Percentiles rank a stretch among this genome's conserved stretches.
Conservation (phyloP, 2,113 vertebrate species). For the Thamnaconus septentrionalis region DNA sequence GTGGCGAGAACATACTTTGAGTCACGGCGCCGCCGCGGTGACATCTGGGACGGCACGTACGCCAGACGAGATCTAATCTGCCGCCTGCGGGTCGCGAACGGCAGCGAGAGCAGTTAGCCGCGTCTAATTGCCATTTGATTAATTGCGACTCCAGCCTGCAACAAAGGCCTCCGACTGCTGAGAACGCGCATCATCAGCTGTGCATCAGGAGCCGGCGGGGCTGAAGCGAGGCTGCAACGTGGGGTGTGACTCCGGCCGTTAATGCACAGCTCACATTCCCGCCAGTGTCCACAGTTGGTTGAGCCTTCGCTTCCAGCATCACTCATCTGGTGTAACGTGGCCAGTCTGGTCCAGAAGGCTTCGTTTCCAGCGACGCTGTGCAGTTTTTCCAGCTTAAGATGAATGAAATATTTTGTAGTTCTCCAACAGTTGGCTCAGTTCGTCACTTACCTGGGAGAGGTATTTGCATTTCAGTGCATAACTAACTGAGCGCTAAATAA, state of each 20-base stretch:
- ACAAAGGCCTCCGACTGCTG: conserved; percentile 28
- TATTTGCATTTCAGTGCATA: no score
- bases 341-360: no score
- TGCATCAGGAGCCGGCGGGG: conserved; percentile 4
- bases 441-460: no score
- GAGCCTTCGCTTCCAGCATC: no score
- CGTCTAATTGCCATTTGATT: conserved; percentile 49
- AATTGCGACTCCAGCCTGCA: conserved; percentile 51
- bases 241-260: conserved; percentile 22
- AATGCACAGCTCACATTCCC: conserved; percentile 1
- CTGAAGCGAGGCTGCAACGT: conserved; percentile 7
- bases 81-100: conserved; percentile 57
- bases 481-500: no score
- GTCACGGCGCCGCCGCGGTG: neutral
- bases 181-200: conserved; percentile 19
- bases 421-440: no score
- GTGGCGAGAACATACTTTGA: conserved; percentile 17
- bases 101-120: conserved; percentile 53
- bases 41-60: conserved; percentile 20
- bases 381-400: no score
- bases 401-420: no score
- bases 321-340: no score
- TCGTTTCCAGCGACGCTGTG: no score
- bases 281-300: neutral
- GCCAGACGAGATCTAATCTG: conserved; percentile 49